These are phyloP conservation scores for Drosophila leontia DNA, from an alignment of 1,140 invertebrate species.

Conservation along the genomic window DNA sequence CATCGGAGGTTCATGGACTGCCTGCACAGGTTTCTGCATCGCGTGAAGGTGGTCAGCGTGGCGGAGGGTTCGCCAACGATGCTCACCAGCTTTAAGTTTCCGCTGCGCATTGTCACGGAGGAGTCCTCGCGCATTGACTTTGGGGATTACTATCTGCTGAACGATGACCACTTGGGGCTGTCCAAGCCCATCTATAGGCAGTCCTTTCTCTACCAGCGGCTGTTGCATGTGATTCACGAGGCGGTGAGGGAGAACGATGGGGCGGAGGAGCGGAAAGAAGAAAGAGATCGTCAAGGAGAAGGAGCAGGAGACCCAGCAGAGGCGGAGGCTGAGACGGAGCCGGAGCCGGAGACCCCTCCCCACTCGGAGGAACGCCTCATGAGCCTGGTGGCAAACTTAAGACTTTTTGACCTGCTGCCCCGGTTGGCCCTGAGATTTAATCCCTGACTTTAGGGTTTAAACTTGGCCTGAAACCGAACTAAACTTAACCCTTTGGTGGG, in stretches of 20 bases:
- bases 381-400: constrained; percentile 31
- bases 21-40: constrained; percentile 84
- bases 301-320: constrained; percentile 24
- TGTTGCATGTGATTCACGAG: constrained; percentile 78
- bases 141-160: constrained; percentile 90
- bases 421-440: constrained; percentile 51
- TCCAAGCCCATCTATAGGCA: constrained; percentile 88
- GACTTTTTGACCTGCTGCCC: constrained; percentile 50
- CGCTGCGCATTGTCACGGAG: constrained; percentile 88
- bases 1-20: constrained; percentile 89
- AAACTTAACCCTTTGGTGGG: too few relatives aligned
- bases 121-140: constrained; percentile 89
- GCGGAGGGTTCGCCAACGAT: constrained; percentile 89
- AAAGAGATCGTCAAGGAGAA: background rate
- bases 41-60: constrained; percentile 89
- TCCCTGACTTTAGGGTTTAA: constrained; percentile 3
- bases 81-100: constrained; percentile 88
- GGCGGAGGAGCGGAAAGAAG: too few relatives aligned
- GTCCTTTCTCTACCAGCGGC: constrained; percentile 80
- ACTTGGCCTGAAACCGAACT: constrained; percentile 2
- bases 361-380: constrained; percentile 17
- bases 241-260: constrained; percentile 34
- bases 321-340: constrained; percentile 23
- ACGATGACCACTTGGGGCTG: constrained; percentile 90
- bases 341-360: background rate